Evolutionary conservation across 2,888 invertebrate species (phyloP), one percentile per base, ranked within the genome.

Genomic region (Oxyteleia sp.): DNA sequence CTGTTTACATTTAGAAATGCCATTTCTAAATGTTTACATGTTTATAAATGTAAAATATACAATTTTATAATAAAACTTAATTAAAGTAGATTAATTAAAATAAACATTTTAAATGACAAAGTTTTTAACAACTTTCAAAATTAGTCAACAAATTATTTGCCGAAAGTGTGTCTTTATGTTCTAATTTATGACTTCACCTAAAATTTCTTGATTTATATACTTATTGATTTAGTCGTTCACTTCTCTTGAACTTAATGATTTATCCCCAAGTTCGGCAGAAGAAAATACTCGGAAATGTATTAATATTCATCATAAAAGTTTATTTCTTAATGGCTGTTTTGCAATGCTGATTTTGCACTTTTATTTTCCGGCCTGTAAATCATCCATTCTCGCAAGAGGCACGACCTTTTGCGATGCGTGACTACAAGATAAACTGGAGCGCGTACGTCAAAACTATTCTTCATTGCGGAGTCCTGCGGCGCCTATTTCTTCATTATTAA

Each of bases 371-470:
- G n/a, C 59, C 47, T 45, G 63, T 61, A 66, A 80, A 76, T 59
- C 75, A 74, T 72, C 55, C 29, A 49, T 69, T 69, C 74, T 63
- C 47, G 66, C 26, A 71, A 74, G 63, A 61, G 55, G 38, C 43
- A 51, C 75, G 82, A 84, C 84, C 84, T 82, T 84, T 84, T 72
- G n/a, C 75, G 55, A 75, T 79, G 66, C 80, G 61, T 75, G 82
- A 84, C 75, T 84, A 16, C 55, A 66, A 61, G 68, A 76, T 76
- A 72, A 84, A 84, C 79, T 82, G 76, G 82, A 84, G 75, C 84
- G 68, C 71, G 49, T 80, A 78, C 63, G 49, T 80, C 68, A 76
- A 68, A 78, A 63, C 76, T 61, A 51, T 68, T 78, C 55, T 68
- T 72, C 64, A 72, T 29, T 13, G 45, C 18, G 51, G 55, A 57